These are phyloP conservation scores for Xestia xanthographa DNA, from an alignment of 2,888 invertebrate species.

Conservation along the genomic window DNA sequence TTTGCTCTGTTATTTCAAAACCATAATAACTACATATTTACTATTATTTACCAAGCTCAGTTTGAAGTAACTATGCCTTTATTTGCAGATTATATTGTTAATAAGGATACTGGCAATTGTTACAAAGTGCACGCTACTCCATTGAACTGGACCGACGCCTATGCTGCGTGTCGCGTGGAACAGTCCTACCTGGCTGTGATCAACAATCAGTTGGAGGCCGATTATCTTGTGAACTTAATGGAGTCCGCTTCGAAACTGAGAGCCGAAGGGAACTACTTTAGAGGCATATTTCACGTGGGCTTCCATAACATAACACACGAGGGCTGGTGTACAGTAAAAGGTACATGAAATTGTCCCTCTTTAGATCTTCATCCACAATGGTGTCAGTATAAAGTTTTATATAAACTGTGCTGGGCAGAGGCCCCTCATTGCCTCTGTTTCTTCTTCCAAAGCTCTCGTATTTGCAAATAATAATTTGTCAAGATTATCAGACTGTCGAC, in stretches of 20 bases:
- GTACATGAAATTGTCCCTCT: slow-evolving; percentile 57
- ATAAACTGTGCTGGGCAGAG: background rate
- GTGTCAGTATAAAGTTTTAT: background rate
- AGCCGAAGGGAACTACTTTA: slow-evolving; percentile 27
- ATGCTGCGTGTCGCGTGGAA: slow-evolving; percentile 76
- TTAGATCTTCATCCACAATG: background rate
- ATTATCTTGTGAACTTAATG: slow-evolving; percentile 37
- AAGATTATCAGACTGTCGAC: background rate
- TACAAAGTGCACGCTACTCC: slow-evolving; percentile 82
- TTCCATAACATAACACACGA: slow-evolving; percentile 65
- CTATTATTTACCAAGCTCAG: background rate
- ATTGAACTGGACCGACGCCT: slow-evolving; percentile 79
- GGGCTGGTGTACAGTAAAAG: slow-evolving; percentile 75
- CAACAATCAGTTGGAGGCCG: slow-evolving; percentile 63
- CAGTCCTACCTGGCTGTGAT: slow-evolving; percentile 78
- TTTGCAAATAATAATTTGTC: background rate
- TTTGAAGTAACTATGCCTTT: background rate
- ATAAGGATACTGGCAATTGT: slow-evolving; percentile 72
- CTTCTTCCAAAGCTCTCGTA: background rate
- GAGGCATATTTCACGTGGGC: slow-evolving; percentile 69
- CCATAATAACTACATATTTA: background rate
- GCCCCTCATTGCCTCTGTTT: background rate
- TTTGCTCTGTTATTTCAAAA: background rate
- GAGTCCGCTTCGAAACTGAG: background rate
- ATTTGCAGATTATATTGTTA: slow-evolving; percentile 76